Evolutionary conservation across 2,113 vertebrate genomes (phyloP), one percentile per base, ranked within the genome.

Genomic region (Etheostoma cragini): DNA sequence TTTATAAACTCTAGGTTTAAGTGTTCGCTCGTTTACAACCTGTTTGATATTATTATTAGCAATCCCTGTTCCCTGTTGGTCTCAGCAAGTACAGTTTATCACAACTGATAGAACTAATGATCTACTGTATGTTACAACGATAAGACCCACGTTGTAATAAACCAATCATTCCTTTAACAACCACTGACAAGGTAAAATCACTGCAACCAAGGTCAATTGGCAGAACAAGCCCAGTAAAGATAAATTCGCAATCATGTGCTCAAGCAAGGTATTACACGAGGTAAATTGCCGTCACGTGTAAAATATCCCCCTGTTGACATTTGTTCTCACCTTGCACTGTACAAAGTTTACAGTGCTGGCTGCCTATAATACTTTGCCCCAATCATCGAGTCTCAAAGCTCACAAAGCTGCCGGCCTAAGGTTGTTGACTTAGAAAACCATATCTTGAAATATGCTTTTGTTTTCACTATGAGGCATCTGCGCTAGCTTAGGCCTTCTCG

Each of bases 361-460:
- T 70, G 17, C 10, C 14, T 38, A 10, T 30, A 60, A 65, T 46
- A 66, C 75, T 82, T 81, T 75, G 30, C 35, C 76, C 42, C 11
- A 0, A n/a, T n/a, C 54, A 11, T 52, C 5, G 0, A 33, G 26
- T 21, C 14, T 53, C 30, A 10, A 12, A 62, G 24, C 63, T 3
- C 22, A 56, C 30, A 53, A 30, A 60, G 42, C 60, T 64, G 38
- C 42, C 47, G 30, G 21, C 45, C 35, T 60, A 86, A 81, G 72
- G 81, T 26, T 63, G 72, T 56, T 56, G 66, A 72, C 35, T 67
- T 70, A n/a, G 6, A 4, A 3, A 47, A 6, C 22, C 70, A 42
- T 84, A 85, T 91, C 89, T 67, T 57, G 45, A 88, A 57, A 77
- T 72, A 26, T 73, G 72, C 58, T 60, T 75, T 56, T 88, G 87